Percentiles rank a stretch among this genome's conserved stretches.
Conservation (phyloP, 2,888 invertebrate species). For the Diaprepes abbreviatus region DNA sequence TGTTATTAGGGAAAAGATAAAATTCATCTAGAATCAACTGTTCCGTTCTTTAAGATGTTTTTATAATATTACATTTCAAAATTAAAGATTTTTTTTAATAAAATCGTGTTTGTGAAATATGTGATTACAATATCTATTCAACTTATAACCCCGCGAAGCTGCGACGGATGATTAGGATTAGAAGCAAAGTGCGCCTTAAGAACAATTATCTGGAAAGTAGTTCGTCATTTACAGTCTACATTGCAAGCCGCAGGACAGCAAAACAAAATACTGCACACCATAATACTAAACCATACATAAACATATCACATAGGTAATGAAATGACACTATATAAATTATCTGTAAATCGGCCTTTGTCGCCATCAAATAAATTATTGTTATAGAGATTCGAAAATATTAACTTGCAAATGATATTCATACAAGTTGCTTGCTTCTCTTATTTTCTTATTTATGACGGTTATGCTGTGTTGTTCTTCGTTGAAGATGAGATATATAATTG, state of each 20-base stretch:
- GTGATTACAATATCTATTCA: too few species aligned
- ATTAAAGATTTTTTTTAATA: too few species aligned
- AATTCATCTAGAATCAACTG: too few species aligned
- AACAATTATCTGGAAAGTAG: neutral
- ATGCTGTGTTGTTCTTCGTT: conserved; percentile 7
- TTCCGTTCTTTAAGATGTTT: too few species aligned
- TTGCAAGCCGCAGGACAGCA: neutral
- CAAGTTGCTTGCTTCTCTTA: conserved; percentile 5
- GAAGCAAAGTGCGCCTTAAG: too few species aligned
- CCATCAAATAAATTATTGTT: conserved; percentile 21
- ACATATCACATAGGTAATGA: conserved; percentile 14
- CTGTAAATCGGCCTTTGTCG: conserved; percentile 18
- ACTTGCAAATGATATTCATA: conserved; percentile 41
- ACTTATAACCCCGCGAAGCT: too few species aligned
- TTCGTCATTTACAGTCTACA: neutral
- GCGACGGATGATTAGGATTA: too few species aligned
- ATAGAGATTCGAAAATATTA: conserved; percentile 31
- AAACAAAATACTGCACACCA: conserved; percentile 20
- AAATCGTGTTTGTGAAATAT: too few species aligned
- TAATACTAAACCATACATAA: conserved; percentile 24
- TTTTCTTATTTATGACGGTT: conserved; percentile 21
- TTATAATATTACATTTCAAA: too few species aligned
- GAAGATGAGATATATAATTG: too few species aligned
- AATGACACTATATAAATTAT: conserved; percentile 26
- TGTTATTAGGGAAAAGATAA: too few species aligned